Base-by-base conservation (phyloP, 2,113 vertebrate genomes). In the Leucosticte australis region DNA sequence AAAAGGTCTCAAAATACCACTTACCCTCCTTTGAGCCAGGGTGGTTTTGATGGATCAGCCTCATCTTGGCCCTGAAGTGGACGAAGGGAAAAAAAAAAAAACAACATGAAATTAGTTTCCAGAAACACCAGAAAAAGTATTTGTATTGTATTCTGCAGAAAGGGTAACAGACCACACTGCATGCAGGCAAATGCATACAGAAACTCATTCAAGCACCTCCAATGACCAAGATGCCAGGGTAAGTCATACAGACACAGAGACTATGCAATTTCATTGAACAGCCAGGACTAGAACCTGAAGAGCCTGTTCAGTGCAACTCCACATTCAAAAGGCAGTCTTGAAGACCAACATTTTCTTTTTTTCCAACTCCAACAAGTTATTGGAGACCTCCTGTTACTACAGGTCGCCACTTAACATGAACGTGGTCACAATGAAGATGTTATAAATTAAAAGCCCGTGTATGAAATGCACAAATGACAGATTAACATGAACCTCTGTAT, bases 1-100 rank as follows among this genome's bases (percentile, higher is more conserved):
- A 63, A 9, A 88, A 78, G 4, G 11, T 60, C 28, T 63, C 41
- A 69, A 88, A 79, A 90, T 21, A 52, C 10, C 39, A 98, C 99
- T 98, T 97, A 99, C 99, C 99, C 98, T 95, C 98, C 98, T 97
- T 99, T 99, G 87, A 98, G 97, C 99, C 99, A 99, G 37, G 98
- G 98, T 76, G 98, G 98, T 94, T 98, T 98, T 16, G 97, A 96
- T 16, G 97, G 96, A 85, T 98, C 98, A 57, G 98, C 98, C 92
- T 98, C 98, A 98, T 98, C 98, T 91, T 97, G 96, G 91, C 96
- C 97, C 98, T 99, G 98, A 91, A 94, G 90, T 60, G 22, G 75
- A 27, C 52, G 18, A 95, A 27, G 15, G 27, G 31, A 37, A 37
- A 41, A 41, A 56, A 69, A 87, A 90, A 33, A 86, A 69, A 17